Conservation (phyloP, 92 coral and sea anemone genomes). For the Phenganax subtilis region DNA sequence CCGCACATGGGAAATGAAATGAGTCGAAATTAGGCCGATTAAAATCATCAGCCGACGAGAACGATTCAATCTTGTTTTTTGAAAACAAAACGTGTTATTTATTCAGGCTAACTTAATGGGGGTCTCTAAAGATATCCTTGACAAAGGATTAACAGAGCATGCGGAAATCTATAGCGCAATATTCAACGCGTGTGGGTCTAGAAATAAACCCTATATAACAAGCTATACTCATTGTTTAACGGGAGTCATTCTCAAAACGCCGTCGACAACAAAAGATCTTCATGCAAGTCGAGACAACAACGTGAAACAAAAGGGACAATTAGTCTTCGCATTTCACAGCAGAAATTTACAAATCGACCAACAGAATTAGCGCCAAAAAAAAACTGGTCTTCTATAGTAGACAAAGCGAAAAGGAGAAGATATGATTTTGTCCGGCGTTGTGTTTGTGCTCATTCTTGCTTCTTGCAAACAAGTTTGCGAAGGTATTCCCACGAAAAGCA, state of each 20-base stretch:
- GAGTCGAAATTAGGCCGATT: slow-evolving; percentile 2
- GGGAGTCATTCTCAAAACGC: not conserved
- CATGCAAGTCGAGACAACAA: not conserved
- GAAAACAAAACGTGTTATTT: slow-evolving; percentile 14
- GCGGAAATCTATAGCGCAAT: not conserved
- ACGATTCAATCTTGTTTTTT: slow-evolving; percentile 11
- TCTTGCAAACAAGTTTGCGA: not conserved
- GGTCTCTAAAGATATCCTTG: slow-evolving; percentile 3
- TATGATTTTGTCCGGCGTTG: not conserved
- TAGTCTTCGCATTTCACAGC: not conserved
- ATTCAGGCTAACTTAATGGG: slow-evolving; percentile 5
- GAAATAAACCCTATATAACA: not conserved
- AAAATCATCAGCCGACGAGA: not conserved
- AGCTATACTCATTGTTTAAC: not conserved
- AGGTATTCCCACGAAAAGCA: not conserved
- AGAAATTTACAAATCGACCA: not conserved
- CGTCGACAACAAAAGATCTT: not conserved
- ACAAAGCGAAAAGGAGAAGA: not conserved
- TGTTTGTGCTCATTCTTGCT: not conserved
- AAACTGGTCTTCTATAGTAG: not conserved
- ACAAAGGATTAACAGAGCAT: not conserved
- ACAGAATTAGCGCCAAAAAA: not conserved
- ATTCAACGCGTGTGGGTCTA: slow-evolving; percentile 5
- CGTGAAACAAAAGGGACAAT: not conserved
- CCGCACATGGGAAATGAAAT: not conserved